Evolutionary conservation across 2,888 invertebrate genomes (phyloP), one percentile per base, ranked within the genome.

Genomic region (Diplolepis rosae): DNA sequence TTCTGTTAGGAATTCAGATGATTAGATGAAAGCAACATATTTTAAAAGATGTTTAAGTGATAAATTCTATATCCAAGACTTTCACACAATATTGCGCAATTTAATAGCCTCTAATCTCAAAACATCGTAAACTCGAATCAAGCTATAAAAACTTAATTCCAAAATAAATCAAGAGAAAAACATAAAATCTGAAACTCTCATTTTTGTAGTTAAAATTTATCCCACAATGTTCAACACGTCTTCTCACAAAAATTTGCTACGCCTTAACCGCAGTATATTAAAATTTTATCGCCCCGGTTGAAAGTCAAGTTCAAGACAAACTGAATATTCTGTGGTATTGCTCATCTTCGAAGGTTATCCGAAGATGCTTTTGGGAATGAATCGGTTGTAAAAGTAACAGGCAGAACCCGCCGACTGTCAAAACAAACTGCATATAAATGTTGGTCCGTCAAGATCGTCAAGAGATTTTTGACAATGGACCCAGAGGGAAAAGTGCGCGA

Each of bases 371-470:
- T 15, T 1, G 13, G 18, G 11, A 30, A 35, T 24, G 61, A 67
- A 50, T 71, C 70, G 72, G 76, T 82, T 81, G 78, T 85, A 84
- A 84, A 85, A 83, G 78, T 86, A 84, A 86, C 79, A 84, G 78
- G 81, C 84, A 84, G 80, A 87, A 86, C 85, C 86, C 87, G 82
- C 84, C 73, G 84, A 79, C 82, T 87, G 87, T 87, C 87, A 87
- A 87, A 87, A 87, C 86, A 87, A 45, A 30, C 61, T 71, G 69
- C 70, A 80, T 79, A 81, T 83, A 83, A 79, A 77, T 73, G 66
- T 48, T 68, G 39, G 56, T 56, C 65, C 45, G 65, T 66, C 69
- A 45, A 61, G 50, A 78, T 65, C 45, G 65, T 66, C 69, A 45
- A 61, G 50, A 78, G 72, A 74, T 71, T 69, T 61, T 56, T 77